These are phyloP conservation scores for Drosophila rubida DNA, from an alignment of 2,888 invertebrate genomes.

Conservation along the genomic window DNA sequence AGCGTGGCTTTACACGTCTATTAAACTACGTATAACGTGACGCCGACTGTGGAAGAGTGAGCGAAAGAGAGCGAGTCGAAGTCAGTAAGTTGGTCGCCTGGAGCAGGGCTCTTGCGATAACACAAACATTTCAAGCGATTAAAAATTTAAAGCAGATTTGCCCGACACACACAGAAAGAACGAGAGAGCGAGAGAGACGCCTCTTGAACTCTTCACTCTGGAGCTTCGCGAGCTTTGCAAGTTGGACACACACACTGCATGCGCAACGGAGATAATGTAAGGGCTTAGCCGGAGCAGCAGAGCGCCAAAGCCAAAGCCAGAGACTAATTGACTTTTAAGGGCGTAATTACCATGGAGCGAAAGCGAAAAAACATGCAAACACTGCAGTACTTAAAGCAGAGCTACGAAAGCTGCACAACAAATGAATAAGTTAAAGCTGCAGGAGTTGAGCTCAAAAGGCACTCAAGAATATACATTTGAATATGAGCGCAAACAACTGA, in stretches of 20 bases:
- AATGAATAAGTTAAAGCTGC: no score
- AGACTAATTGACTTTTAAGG: constrained; percentile 57
- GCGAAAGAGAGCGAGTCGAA: neutral
- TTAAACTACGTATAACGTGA: constrained; percentile 16
- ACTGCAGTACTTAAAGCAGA: no score
- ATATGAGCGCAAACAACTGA: no score
- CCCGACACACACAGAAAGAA: neutral
- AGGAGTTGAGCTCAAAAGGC: no score
- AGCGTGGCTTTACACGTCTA: constrained; percentile 36
- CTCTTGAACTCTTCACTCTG: constrained; percentile 14
- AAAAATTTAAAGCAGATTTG: constrained; percentile 60
- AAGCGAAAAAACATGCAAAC: neutral
- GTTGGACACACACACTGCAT: constrained; percentile 43
- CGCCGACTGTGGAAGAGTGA: neutral
- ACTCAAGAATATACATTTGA: no score
- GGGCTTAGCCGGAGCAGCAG: constrained; percentile 13
- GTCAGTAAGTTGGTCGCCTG: constrained; percentile 30
- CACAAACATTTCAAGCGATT: constrained; percentile 63
- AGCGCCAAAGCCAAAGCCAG: neutral
- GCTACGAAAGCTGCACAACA: no score
- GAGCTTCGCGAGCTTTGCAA: constrained; percentile 37
- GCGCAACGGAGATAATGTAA: constrained; percentile 44
- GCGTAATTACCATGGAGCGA: constrained; percentile 24
- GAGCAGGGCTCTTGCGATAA: constrained; percentile 42
- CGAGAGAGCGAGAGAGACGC: neutral